Percentiles rank a stretch among this genome's conserved stretches.
Evolutionary conservation across 2,888 invertebrate genomes (phyloP).

Genomic region (Axea sp.): DNA sequence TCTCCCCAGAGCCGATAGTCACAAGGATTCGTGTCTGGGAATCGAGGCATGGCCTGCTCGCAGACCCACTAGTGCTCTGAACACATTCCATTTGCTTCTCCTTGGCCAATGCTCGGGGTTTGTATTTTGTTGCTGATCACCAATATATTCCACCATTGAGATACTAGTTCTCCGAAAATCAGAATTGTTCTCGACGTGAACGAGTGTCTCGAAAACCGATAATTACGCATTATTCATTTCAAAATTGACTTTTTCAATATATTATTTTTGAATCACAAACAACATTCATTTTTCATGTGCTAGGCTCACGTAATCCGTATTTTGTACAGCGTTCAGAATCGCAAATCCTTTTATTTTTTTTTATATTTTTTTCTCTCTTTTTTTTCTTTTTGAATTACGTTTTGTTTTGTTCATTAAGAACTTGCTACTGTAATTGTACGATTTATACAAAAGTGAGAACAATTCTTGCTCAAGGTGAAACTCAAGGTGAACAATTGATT

Average conservation of each 20-base stretch:
- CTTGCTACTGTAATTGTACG: conserved; percentile 12
- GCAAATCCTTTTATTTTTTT: conserved; percentile 27
- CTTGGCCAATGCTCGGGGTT: conserved; percentile 75
- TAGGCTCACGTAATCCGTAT: conserved; percentile 50
- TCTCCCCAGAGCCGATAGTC: conserved; percentile 75
- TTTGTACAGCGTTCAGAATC: conserved; percentile 44
- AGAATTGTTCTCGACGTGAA: conserved; percentile 69
- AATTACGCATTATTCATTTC: conserved; percentile 63
- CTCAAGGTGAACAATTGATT: conserved; percentile 62
- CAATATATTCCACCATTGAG: conserved; percentile 70
- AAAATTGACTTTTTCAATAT: conserved; percentile 62
- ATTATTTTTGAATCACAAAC: conserved; percentile 48
- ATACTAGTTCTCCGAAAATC: conserved; percentile 68
- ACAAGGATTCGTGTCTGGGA: conserved; percentile 75
- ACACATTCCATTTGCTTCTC: conserved; percentile 75
- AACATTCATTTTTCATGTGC: conserved; percentile 59
- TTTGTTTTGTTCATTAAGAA: conserved; percentile 27
- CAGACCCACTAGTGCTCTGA: conserved; percentile 75
- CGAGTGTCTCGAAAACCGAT: conserved; percentile 58
- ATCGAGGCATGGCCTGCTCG: conserved; percentile 75
- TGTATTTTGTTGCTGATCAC: conserved; percentile 75
- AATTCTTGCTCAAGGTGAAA: conserved; percentile 66
- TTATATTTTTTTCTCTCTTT: too few relatives aligned
- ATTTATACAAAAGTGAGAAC: conserved; percentile 63
- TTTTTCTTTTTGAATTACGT: conserved; percentile 12